Conservation (phyloP, 53 echinoderm and acorn worm genomes). For the Hippasteria phrygiana region DNA sequence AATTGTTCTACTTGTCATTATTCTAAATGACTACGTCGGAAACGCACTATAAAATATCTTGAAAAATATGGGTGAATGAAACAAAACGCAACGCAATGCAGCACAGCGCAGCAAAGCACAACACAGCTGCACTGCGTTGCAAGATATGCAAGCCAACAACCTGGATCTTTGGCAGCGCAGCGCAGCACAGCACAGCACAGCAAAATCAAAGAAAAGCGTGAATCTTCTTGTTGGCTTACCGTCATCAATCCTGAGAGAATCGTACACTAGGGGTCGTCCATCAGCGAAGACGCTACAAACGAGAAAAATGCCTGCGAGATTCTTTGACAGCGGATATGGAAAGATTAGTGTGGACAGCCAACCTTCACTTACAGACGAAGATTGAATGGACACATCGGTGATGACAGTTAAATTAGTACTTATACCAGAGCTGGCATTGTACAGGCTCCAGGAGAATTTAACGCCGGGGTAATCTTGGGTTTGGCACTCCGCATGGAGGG, state of each 20-base stretch:
- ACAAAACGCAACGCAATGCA: too few species aligned
- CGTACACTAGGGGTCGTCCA: not conserved
- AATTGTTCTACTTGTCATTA: too few species aligned
- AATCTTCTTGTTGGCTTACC: too few species aligned
- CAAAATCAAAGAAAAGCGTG: too few species aligned
- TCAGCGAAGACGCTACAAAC: slow-evolving; percentile 6
- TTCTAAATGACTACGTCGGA: too few species aligned
- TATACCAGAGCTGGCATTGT: not conserved
- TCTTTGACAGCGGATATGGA: not conserved
- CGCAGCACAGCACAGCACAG: too few species aligned
- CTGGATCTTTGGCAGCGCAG: too few species aligned
- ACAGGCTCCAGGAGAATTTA: slow-evolving; percentile 14
- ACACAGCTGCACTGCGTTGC: too few species aligned
- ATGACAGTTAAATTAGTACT: not conserved
- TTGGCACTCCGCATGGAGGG: not conserved
- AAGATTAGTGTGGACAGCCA: not conserved
- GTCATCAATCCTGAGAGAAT: slow-evolving; percentile 29
- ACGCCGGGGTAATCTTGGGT: not conserved
- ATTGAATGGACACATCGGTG: not conserved
- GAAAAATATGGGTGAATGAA: too few species aligned
- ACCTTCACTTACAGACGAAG: not conserved
- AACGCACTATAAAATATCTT: too few species aligned
- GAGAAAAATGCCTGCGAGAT: not conserved
- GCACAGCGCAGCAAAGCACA: too few species aligned
- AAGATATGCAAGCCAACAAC: too few species aligned